A percentile compares a stretch with the other conserved stretches of the same genome.
Conservation (phyloP, 2,113 vertebrate species). For the Chiloscyllium plagiosum region DNA sequence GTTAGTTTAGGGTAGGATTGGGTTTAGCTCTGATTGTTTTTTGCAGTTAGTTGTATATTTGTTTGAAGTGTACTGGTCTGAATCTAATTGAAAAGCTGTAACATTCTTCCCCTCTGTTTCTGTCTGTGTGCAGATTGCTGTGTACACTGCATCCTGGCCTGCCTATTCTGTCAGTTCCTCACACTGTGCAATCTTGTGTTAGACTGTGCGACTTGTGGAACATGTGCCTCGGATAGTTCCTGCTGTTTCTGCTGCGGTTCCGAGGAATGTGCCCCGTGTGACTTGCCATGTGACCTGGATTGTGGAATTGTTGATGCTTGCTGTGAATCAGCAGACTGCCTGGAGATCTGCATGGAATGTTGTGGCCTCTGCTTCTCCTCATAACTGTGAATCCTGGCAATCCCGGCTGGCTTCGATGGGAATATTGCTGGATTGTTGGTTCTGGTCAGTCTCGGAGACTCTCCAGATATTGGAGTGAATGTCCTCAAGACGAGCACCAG, state of each 20-base stretch:
- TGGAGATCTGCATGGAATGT: constrained; percentile 99
- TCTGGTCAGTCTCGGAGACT: too few relatives aligned
- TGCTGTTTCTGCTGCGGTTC: constrained; percentile 91
- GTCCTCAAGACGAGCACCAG: neutral
- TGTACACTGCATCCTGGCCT: constrained; percentile 94
- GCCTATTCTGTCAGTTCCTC: constrained; percentile 97
- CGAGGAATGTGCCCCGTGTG: constrained; percentile 86
- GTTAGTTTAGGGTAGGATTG: neutral
- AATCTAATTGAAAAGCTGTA: neutral
- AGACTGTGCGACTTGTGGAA: constrained; percentile 93
- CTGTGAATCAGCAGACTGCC: constrained; percentile 96
- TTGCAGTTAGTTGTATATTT: neutral
- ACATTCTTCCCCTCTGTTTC: neutral
- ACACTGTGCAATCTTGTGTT: constrained; percentile 92
- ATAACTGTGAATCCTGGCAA: constrained; percentile 48
- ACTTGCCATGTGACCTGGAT: constrained; percentile 96
- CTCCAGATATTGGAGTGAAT: neutral
- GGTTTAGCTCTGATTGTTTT: neutral
- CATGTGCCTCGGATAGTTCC: constrained; percentile 81
- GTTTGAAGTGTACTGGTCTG: neutral
- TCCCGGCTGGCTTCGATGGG: neutral
- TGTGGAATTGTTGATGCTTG: constrained; percentile 97
- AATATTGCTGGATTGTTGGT: neutral
- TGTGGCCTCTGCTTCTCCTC: constrained; percentile 98
- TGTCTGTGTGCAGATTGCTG: constrained; percentile 74